These are phyloP conservation scores for Nannoperca obscura DNA, from an alignment of 2,797 vertebrate species.

Conservation along the genomic window DNA sequence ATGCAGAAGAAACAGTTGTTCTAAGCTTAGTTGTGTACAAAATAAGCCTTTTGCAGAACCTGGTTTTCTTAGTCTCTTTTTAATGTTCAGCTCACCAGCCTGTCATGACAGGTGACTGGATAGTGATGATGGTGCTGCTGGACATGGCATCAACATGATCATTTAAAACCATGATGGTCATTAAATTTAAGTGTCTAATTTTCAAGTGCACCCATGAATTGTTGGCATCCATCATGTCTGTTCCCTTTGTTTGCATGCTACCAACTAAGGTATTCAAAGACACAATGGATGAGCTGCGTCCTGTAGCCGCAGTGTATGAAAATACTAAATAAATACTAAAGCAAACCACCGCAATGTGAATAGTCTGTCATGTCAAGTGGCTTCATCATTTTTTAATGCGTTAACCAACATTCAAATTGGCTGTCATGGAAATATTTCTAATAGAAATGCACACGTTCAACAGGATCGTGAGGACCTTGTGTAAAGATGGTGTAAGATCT, in stretches of 20 bases:
- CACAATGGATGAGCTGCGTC: background rate
- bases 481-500: background rate
- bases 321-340: no score
- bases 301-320: slow-evolving; percentile 17
- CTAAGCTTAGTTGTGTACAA: background rate
- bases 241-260: background rate
- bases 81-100: background rate
- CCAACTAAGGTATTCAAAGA: slow-evolving; percentile 2
- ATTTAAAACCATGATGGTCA: background rate
- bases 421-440: slow-evolving; percentile 27
- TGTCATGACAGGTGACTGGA: no score
- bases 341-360: slow-evolving; percentile 11
- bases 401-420: slow-evolving; percentile 50
- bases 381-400: slow-evolving; percentile 30
- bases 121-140: background rate
- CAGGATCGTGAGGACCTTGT: background rate
- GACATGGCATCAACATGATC: background rate
- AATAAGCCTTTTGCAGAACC: background rate
- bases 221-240: background rate
- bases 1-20: slow-evolving; percentile 6
- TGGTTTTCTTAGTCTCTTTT: background rate
- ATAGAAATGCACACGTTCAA: background rate
- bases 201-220: background rate
- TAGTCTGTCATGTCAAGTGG: background rate
- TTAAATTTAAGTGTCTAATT: background rate